phyloP scores from a whole-genome alignment of 2,113 vertebrate species.

The Myotis yumanensis region DNA sequence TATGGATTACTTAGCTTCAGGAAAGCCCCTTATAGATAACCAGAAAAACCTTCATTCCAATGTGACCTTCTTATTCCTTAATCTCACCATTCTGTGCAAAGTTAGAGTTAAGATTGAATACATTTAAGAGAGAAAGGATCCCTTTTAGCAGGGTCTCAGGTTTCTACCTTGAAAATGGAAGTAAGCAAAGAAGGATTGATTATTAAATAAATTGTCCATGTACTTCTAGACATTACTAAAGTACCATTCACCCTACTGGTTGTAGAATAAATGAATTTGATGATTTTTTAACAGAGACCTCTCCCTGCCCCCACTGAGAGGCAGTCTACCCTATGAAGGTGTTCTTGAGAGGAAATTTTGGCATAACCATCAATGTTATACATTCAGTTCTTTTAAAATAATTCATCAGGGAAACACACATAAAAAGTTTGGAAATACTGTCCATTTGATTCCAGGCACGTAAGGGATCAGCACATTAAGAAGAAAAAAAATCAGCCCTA shows the following conservation, averaged over 20 bases:
- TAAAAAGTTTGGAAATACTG: neutral
- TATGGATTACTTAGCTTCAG: neutral
- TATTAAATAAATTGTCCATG: neutral
- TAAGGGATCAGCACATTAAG: neutral
- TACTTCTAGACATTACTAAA: neutral
- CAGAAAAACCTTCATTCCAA: neutral
- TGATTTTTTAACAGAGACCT: neutral
- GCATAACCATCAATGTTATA: neutral
- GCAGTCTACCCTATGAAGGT: neutral
- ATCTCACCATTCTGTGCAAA: neutral
- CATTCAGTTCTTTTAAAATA: neutral
- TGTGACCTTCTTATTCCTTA: neutral
- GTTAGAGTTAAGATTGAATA: neutral
- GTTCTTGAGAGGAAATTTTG: slow-evolving; percentile 15
- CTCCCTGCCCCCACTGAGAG: neutral
- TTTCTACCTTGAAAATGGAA: neutral
- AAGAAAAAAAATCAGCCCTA: neutral
- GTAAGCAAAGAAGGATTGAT: neutral
- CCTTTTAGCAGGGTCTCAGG: neutral
- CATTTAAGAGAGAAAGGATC: neutral
- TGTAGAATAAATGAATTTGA: neutral
- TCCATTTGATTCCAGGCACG: neutral
- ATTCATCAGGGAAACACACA: neutral
- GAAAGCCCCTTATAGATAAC: neutral
- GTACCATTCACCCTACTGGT: neutral